A percentile compares a stretch with the other conserved stretches of the same genome.
phyloP scores from a whole-genome alignment of 1,140 invertebrate species.

The Agrilus planipennis region DNA sequence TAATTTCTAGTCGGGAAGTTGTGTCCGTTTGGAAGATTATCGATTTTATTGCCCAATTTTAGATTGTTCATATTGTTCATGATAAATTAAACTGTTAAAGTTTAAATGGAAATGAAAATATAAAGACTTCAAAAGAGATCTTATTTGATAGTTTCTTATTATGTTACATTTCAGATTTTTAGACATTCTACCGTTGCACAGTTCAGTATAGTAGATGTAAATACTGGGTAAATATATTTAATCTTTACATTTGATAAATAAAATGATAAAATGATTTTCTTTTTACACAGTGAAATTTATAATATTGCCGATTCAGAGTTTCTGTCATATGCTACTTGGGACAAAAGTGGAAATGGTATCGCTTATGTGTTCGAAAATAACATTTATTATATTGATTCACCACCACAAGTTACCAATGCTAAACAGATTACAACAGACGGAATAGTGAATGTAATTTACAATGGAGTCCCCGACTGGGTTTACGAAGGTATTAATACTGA shows the following conservation, averaged over 20 bases:
- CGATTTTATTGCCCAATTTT: too few species aligned
- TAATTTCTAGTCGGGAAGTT: too few species aligned
- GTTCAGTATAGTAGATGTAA: constrained; percentile 44
- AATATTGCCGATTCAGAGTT: constrained; percentile 32
- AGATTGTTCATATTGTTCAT: too few species aligned
- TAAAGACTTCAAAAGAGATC: too few species aligned
- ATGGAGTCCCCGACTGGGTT: constrained; percentile 68
- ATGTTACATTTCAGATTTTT: constrained; percentile 49
- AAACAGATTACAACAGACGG: constrained; percentile 42
- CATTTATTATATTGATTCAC: constrained; percentile 54
- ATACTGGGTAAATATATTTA: too few species aligned
- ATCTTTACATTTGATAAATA: too few species aligned
- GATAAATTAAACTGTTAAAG: too few species aligned
- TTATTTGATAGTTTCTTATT: too few species aligned
- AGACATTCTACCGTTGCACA: constrained; percentile 47
- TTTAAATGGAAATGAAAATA: too few species aligned
- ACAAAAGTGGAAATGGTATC: constrained; percentile 46
- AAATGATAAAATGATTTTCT: too few species aligned
- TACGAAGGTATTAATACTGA: constrained; percentile 61
- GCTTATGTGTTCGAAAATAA: constrained; percentile 68
- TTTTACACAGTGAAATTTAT: constrained; percentile 28
- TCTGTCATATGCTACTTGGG: constrained; percentile 43
- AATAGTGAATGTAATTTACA: constrained; percentile 52
- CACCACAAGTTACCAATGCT: constrained; percentile 9
- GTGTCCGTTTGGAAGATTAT: too few species aligned